phyloP scores from a whole-genome alignment of 2,113 vertebrate genomes.

The Ctenodactylus gundi region DNA sequence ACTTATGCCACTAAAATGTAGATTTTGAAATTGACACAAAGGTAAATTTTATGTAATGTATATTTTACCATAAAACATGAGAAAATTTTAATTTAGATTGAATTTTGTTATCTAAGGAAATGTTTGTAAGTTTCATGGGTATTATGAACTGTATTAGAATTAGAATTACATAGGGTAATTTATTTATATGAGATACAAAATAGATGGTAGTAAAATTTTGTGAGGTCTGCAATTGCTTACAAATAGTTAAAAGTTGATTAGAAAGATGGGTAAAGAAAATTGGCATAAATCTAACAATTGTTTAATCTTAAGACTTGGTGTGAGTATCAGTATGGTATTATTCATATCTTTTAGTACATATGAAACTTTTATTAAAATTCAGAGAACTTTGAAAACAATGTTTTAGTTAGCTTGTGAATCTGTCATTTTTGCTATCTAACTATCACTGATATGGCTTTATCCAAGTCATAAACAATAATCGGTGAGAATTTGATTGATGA shows the following conservation, averaged over 20 bases:
- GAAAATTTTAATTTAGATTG: neutral
- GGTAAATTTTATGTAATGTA: neutral
- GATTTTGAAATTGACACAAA: neutral
- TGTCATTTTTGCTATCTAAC: too few relatives aligned
- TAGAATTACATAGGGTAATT: neutral
- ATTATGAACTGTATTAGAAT: neutral
- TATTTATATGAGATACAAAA: neutral
- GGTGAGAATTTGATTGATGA: neutral
- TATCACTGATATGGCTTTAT: neutral
- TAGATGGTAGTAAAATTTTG: neutral
- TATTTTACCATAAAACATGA: neutral
- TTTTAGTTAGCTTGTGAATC: too few relatives aligned
- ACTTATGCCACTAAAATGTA: neutral
- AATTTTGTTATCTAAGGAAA: neutral
- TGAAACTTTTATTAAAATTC: constrained; percentile 13
- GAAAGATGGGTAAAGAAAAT: neutral
- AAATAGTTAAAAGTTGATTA: neutral
- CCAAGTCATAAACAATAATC: neutral
- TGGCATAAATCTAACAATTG: neutral
- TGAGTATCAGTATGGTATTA: neutral
- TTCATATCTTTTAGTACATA: neutral
- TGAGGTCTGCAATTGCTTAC: neutral
- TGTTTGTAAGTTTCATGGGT: neutral
- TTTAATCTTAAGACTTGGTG: neutral
- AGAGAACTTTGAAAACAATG: neutral